These are phyloP conservation scores for Nothura maculosa DNA, from an alignment of 2,797 vertebrate species.

Conservation along the genomic window DNA sequence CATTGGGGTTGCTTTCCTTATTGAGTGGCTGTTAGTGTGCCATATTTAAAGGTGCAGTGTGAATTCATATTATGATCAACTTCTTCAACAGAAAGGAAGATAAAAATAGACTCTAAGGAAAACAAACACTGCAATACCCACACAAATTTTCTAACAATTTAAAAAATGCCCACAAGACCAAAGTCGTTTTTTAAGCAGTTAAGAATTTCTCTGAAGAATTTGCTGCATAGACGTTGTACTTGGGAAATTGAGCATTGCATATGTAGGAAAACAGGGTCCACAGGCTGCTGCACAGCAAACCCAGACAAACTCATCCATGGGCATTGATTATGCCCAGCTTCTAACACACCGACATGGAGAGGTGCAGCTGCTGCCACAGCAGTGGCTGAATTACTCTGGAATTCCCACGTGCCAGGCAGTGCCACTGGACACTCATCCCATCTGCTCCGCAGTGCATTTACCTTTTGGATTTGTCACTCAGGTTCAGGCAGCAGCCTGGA, in stretches of 20 bases:
- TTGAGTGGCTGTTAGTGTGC: neutral
- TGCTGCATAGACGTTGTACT: accelerated
- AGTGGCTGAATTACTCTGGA: neutral
- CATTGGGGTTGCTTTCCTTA: neutral
- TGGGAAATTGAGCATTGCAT: neutral
- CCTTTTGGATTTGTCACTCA: neutral
- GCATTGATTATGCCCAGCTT: too few relatives aligned
- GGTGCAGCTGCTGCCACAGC: neutral
- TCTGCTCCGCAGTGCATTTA: neutral
- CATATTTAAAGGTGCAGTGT: neutral
- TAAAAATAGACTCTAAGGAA: constrained; percentile 31
- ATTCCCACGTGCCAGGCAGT: too few relatives aligned
- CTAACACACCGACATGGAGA: neutral
- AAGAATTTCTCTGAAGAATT: neutral
- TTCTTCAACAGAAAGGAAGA: neutral
- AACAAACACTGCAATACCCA: constrained; percentile 24
- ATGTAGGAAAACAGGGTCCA: neutral
- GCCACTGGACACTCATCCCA: too few relatives aligned
- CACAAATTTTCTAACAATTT: neutral
- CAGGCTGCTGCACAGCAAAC: neutral
- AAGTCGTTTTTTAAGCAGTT: neutral
- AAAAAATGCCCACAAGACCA: neutral
- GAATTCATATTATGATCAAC: neutral
- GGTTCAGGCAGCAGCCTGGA: neutral
- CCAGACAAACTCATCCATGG: neutral